phyloP scores from a whole-genome alignment of 2,113 vertebrate species.

The Antennarius striatus region DNA sequence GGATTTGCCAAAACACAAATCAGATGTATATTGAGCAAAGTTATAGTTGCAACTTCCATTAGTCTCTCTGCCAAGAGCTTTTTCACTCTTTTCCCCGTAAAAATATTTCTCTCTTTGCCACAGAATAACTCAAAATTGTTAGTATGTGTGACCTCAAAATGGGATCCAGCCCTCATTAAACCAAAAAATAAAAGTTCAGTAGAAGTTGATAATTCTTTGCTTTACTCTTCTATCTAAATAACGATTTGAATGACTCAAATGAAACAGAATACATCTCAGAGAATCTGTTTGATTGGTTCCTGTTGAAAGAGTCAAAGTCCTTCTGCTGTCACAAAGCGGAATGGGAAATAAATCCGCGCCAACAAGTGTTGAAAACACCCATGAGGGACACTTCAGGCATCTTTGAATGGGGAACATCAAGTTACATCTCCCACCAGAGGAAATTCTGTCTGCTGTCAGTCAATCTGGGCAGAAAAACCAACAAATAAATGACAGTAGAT shows the following conservation, averaged over 20 bases:
- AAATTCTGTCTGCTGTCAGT: constrained; percentile 15
- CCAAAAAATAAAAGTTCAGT: constrained; percentile 43
- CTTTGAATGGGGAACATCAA: constrained; percentile 17
- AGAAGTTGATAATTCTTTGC: constrained; percentile 46
- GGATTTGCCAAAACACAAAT: constrained; percentile 31
- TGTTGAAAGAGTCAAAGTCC: constrained; percentile 37
- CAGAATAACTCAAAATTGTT: constrained; percentile 49
- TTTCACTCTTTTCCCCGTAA: constrained; percentile 17
- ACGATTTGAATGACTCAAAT: constrained; percentile 42
- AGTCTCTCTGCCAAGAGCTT: constrained; percentile 29
- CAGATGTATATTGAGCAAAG: constrained; percentile 5
- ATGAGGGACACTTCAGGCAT: constrained; percentile 5
- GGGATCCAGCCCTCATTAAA: constrained; percentile 57
- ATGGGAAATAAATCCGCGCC: constrained; percentile 28
- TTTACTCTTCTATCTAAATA: constrained; percentile 39
- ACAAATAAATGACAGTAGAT: not conserved
- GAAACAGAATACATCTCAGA: constrained; percentile 24
- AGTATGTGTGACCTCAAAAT: constrained; percentile 59
- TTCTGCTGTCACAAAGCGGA: constrained; percentile 24
- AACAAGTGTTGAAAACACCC: constrained; percentile 40
- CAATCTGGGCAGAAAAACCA: constrained; percentile 3
- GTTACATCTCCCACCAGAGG: constrained; percentile 14
- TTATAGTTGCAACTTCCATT: constrained; percentile 2
- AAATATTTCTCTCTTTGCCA: constrained; percentile 17
- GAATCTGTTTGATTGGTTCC: constrained; percentile 10